Evolutionary conservation across 2,797 vertebrate genomes (phyloP), one percentile per base, ranked within the genome.

Genomic region (Sphenopsis melanotis): DNA sequence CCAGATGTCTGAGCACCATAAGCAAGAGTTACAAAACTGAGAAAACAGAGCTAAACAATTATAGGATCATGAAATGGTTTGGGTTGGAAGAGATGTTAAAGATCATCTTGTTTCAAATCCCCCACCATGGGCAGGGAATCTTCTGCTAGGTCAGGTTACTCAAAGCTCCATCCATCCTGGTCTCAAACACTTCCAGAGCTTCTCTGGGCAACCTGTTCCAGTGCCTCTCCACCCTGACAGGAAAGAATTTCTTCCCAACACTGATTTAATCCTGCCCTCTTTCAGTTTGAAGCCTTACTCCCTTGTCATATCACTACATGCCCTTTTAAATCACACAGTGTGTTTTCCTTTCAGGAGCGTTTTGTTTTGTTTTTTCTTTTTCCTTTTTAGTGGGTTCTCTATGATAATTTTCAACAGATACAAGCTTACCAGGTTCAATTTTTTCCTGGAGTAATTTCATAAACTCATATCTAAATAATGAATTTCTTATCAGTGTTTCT

Each of bases 1-100:
- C 95, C 97, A 97, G 96, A 97, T 98, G 96, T 96, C 66, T 92
- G 61, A 80, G 69, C 65, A 79, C 52, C 47, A 26, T 69, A n/a
- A 70, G 53, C 71, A 92, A 69, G 72, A 89, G 34, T 76, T 85
- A 83, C 72, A 63, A 61, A 78, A 89, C 9, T 26, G 84, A 90
- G 86, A 96, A 91, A 89, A 91, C n/a, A 89, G 57, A 89, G 41
- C 32, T 92, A 90, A 97, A 85, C 66, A 87, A 55, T 93, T 39
- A 23, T 6, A 41, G 34, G 71, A 39, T 65, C 34, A 23, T 71
- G 12, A 53, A 83, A 39, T 47, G 39, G 44, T 53, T 83, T 65
- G 34, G 15, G 24, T 78, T 78, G 59, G 65, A 71, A 46, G 52
- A 34, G 46, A 65, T 1, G 2, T 59, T 71, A 52, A 83, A 71